Percentiles rank a stretch among this genome's conserved stretches.
These are phyloP conservation scores for Clivina fossor DNA, from an alignment of 2,888 invertebrate species.

Conservation along the genomic window DNA sequence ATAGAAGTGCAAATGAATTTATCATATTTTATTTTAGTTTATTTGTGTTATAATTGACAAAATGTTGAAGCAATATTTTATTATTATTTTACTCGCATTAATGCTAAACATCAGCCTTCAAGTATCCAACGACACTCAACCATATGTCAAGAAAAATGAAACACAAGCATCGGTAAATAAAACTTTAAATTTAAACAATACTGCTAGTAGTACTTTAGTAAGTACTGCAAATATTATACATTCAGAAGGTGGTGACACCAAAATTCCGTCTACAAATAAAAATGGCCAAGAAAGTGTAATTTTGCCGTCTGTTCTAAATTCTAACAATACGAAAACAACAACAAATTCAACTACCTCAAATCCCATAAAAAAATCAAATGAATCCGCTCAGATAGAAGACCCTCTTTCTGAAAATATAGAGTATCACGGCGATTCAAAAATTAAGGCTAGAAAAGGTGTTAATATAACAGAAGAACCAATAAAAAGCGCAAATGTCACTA, in stretches of 20 bases:
- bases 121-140: constrained; percentile 4
- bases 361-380: neutral
- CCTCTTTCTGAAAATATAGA: constrained; percentile 15
- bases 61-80: constrained; percentile 27
- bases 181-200: too few relatives aligned
- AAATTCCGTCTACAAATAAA: too few relatives aligned
- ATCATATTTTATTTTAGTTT: constrained; percentile 26
- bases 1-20: constrained; percentile 1
- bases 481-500: constrained; percentile 16
- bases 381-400: neutral
- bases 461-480: constrained; percentile 33
- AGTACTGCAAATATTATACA: constrained; percentile 4
- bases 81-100: constrained; percentile 9
- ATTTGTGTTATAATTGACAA: constrained; percentile 14
- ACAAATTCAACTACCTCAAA: constrained; percentile 4
- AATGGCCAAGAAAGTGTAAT: too few relatives aligned
- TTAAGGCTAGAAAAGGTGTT: constrained; percentile 46
- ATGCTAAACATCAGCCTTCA: constrained; percentile 2
- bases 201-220: too few relatives aligned
- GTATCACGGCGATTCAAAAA: constrained; percentile 29
- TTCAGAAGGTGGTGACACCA: constrained; percentile 23
- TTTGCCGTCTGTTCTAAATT: neutral
- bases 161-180: constrained; percentile 2
- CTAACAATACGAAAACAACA: neutral
- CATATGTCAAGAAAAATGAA: constrained; percentile 7